Conservation (phyloP, 1,140 invertebrate species). For the Drosophila insularis region DNA sequence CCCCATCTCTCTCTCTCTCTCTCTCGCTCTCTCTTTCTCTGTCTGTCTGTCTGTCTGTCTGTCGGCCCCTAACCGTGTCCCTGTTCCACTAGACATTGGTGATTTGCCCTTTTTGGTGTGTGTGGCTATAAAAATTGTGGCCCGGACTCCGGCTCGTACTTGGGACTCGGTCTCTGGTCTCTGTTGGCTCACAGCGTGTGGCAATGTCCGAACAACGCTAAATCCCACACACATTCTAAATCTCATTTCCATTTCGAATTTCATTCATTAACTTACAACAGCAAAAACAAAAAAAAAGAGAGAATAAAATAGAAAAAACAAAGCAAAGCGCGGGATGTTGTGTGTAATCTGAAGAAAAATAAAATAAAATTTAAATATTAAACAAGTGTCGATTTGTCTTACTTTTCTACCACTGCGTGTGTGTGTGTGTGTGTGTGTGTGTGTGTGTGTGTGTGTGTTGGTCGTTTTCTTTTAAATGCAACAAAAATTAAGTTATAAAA, state of each 20-base stretch:
- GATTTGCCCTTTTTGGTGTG: constrained; percentile 3
- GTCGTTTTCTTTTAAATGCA: too few species aligned
- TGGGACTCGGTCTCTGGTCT: neutral
- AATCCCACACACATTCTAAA: constrained; percentile 48
- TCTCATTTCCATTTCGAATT: constrained; percentile 49
- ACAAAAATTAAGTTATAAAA: constrained; percentile 74
- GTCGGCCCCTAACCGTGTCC: constrained; percentile 14
- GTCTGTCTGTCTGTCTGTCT: too few species aligned
- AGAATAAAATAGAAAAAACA: constrained; percentile 6
- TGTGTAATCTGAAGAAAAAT: constrained; percentile 3
- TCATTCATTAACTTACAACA: constrained; percentile 59
- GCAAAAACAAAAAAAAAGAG: neutral
- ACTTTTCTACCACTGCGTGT: neutral
- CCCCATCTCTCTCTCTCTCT: neutral
- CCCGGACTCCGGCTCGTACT: neutral
- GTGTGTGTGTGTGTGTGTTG: too few species aligned
- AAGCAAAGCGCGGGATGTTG: constrained; percentile 8
- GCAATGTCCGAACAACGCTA: constrained; percentile 37
- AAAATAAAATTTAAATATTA: constrained; percentile 61
- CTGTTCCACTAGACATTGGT: constrained; percentile 31
- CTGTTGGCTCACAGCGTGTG: constrained; percentile 69
- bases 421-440: too few species aligned
- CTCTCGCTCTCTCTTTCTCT: neutral
- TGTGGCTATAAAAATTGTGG: constrained; percentile 47
- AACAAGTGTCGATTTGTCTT: constrained; percentile 75